Conservation (phyloP, 1,140 invertebrate species). For the Musca domestica region DNA sequence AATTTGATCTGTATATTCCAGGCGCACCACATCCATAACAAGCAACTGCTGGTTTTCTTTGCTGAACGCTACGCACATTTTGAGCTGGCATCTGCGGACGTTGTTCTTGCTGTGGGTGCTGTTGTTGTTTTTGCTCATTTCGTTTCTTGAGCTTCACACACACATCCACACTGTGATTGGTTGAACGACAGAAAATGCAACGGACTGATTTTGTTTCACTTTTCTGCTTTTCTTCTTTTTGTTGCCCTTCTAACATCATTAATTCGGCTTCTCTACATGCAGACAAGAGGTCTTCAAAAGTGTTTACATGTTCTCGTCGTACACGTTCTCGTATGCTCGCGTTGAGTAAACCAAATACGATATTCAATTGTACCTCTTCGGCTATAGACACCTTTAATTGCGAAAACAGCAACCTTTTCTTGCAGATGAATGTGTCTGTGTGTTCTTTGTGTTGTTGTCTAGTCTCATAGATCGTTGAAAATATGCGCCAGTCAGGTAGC, state of each 20-base stretch:
- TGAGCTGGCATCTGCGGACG: not conserved
- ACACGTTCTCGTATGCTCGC: not conserved
- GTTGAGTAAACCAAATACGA: constrained; percentile 2
- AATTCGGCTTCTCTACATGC: too few species aligned
- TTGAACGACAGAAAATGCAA: not conserved
- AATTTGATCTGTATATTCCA: not conserved
- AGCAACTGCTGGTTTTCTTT: not conserved
- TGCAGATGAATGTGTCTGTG: constrained; percentile 18
- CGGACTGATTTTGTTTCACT: not conserved
- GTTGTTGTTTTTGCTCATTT: not conserved
- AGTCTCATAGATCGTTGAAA: constrained; percentile 22
- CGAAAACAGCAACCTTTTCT: not conserved
- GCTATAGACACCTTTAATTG: not conserved
- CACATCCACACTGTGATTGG: not conserved
- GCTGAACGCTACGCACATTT: too few species aligned
- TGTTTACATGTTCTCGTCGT: not conserved
- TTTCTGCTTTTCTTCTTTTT: not conserved
- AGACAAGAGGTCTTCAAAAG: not conserved
- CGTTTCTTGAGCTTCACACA: not conserved
- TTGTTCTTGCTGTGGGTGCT: not conserved
- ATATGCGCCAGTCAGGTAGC: constrained; percentile 22
- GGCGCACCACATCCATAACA: too few species aligned
- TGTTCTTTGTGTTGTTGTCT: constrained; percentile 13
- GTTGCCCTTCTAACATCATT: not conserved
- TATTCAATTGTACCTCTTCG: constrained; percentile 15